A percentile compares a stretch with the other conserved stretches of the same genome.
phyloP scores from a whole-genome alignment of 2,888 invertebrate species.

The Ypsolopha scabrella region DNA sequence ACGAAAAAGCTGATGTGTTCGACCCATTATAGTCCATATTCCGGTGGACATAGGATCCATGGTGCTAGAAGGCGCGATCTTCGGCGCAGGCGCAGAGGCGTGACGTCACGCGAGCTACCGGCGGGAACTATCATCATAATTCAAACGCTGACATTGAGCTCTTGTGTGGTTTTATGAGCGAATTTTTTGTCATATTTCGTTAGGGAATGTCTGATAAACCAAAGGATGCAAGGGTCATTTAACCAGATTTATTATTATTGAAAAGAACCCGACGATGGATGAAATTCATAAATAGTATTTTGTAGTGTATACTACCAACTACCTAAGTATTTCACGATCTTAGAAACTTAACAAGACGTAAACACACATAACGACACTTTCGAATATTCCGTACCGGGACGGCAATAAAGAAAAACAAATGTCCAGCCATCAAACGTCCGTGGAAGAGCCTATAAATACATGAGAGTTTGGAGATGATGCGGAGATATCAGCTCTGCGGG shows the following conservation, averaged over 20 bases:
- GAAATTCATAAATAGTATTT: too few species aligned
- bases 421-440: neutral
- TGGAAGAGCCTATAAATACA: neutral
- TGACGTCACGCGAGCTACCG: conserved; percentile 10
- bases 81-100: neutral
- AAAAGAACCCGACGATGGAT: too few species aligned
- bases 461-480: conserved; percentile 1
- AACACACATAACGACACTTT: neutral
- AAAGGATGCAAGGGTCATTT: too few species aligned
- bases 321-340: too few species aligned
- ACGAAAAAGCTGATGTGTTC: too few species aligned
- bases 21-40: too few species aligned
- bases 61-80: too few species aligned
- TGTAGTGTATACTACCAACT: too few species aligned
- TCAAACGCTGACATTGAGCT: neutral
- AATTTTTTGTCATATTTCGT: too few species aligned
- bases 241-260: too few species aligned
- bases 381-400: neutral
- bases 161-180: neutral
- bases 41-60: too few species aligned
- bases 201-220: too few species aligned
- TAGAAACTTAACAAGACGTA: neutral
- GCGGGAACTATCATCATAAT: neutral
- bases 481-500: conserved; percentile 25
- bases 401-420: neutral